Percentiles rank a stretch among this genome's conserved stretches.
Conservation (phyloP, 2,888 invertebrate species). For the Platerodrilus igneus region DNA sequence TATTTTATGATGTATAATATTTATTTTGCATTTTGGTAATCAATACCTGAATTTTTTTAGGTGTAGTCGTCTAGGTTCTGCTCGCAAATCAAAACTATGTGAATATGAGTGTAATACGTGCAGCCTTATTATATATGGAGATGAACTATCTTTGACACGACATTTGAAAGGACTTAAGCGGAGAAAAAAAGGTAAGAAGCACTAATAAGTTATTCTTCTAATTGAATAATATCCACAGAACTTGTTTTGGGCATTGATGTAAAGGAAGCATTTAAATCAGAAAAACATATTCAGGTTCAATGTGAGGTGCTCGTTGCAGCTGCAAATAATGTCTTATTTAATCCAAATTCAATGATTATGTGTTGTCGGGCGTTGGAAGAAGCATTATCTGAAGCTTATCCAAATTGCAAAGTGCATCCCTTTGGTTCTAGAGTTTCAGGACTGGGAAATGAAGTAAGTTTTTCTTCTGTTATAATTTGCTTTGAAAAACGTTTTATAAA, state of each 20-base stretch:
- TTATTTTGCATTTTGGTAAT: too few relatives aligned
- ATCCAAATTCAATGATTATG: conserved; percentile 27
- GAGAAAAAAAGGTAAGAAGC: conserved; percentile 17
- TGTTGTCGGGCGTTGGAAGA: conserved; percentile 38
- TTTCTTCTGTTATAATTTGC: too few relatives aligned
- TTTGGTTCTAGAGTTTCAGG: conserved; percentile 60
- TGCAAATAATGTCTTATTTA: conserved; percentile 33
- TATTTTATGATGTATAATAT: too few relatives aligned
- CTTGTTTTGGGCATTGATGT: conserved; percentile 28
- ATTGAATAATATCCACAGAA: conserved; percentile 22
- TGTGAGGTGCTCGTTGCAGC: conserved; percentile 28
- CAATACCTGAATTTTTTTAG: too few relatives aligned
- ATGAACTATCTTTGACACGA: conserved; percentile 35
- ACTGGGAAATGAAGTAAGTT: conserved; percentile 46
- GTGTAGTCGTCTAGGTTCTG: conserved; percentile 30
- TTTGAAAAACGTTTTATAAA: too few relatives aligned
- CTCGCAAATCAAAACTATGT: conserved; percentile 28
- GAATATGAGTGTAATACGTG: conserved; percentile 43
- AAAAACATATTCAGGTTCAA: conserved; percentile 25
- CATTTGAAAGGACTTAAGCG: conserved; percentile 24
- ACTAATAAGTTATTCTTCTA: too few relatives aligned
- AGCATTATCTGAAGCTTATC: conserved; percentile 32
- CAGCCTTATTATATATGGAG: conserved; percentile 38
- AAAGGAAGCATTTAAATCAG: conserved; percentile 32
- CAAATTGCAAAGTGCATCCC: conserved; percentile 48